Conservation (phyloP, 1,140 invertebrate genomes). For the Cyclina sinensis region DNA sequence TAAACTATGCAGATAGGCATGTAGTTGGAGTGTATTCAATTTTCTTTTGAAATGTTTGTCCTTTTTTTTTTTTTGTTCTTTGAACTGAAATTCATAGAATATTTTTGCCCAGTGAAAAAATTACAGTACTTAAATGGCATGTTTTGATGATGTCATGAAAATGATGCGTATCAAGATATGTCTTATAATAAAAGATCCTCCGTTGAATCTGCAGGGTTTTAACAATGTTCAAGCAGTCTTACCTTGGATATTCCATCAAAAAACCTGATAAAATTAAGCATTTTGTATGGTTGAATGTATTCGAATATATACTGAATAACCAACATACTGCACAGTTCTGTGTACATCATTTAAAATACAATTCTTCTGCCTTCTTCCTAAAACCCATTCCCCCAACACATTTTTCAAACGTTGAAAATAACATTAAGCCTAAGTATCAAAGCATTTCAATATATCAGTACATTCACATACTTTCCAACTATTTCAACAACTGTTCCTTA, state of each 20-base stretch:
- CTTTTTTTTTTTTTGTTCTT: too few relatives aligned
- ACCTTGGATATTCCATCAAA: conserved; percentile 66
- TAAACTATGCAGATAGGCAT: too few relatives aligned
- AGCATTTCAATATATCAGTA: neutral
- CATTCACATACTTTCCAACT: neutral
- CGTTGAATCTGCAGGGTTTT: conserved; percentile 66
- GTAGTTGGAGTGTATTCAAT: too few relatives aligned
- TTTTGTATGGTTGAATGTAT: conserved; percentile 62
- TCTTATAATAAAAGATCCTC: conserved; percentile 64
- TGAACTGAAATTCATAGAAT: too few relatives aligned
- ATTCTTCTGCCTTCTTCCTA: neutral
- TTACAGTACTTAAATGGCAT: neutral
- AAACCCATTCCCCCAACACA: neutral
- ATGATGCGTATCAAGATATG: conserved; percentile 64
- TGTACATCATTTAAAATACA: conserved; percentile 1
- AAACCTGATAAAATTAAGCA: conserved; percentile 70
- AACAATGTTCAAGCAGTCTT: conserved; percentile 70
- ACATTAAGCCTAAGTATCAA: neutral
- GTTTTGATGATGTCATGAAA: conserved; percentile 42
- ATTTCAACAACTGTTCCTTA: neutral
- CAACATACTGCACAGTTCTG: conserved; percentile 8
- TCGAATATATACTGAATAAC: conserved; percentile 22
- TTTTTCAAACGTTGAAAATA: neutral
- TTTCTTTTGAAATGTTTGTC: too few relatives aligned
- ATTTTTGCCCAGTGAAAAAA: neutral